A percentile compares a stretch with the other conserved stretches of the same genome.
Evolutionary conservation across 2,797 vertebrate genomes (phyloP).

Genomic region (Anabacerthia variegaticeps): DNA sequence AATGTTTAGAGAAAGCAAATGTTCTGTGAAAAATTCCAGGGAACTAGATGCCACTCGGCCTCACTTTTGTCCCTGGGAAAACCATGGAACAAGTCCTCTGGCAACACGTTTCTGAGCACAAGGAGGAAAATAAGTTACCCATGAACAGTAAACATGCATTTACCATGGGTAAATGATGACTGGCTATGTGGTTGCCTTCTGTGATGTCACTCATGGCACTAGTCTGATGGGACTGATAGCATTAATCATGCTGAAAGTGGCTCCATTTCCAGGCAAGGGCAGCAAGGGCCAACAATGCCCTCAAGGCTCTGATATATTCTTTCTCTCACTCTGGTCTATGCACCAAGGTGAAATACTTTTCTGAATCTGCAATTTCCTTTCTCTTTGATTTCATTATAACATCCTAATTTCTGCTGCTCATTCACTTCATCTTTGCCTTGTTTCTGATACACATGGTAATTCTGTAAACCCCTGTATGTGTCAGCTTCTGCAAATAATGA

Average conservation of each 20-base stretch:
- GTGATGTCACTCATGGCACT: not conserved
- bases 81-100: fast-evolving
- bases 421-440: not conserved
- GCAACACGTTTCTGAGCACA: not conserved
- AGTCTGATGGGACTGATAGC: too few relatives aligned
- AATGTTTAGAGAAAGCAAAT: not conserved
- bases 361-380: not conserved
- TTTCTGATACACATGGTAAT: not conserved
- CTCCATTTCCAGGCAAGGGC: not conserved
- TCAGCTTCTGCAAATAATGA: not conserved
- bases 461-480: not conserved
- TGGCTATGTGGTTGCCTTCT: not conserved
- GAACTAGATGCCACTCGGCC: not conserved
- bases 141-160: not conserved
- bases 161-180: not conserved
- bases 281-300: not conserved
- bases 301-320: not conserved
- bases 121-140: not conserved
- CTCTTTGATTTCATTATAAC: not conserved
- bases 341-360: not conserved
- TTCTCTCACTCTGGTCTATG: not conserved
- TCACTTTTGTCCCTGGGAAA: not conserved
- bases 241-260: not conserved
- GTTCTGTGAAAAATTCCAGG: not conserved
- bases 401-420: not conserved